Evolutionary conservation across 2,888 invertebrate genomes (phyloP).

Genomic region (Griposia aprilina): DNA sequence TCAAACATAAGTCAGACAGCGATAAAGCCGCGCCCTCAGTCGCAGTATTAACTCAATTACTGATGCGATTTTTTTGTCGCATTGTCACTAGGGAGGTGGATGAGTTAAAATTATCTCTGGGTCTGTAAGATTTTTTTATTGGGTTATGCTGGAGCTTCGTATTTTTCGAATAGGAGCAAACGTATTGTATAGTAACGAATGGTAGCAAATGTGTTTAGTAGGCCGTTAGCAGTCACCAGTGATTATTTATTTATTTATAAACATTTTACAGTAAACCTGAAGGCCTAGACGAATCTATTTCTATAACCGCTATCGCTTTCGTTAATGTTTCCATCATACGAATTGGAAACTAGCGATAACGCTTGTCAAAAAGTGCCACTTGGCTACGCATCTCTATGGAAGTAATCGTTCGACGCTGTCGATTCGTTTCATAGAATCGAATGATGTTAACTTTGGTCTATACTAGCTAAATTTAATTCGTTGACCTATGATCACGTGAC

Average conservation of each 20-base stretch:
- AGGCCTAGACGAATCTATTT: too few species aligned
- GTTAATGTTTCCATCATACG: too few species aligned
- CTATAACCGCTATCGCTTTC: too few species aligned
- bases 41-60: conserved; percentile 81
- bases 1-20: conserved; percentile 81
- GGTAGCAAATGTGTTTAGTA: background rate
- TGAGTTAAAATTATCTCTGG: conserved; percentile 51
- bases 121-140: conserved; percentile 23
- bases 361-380: too few species aligned
- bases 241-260: background rate
- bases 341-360: too few species aligned
- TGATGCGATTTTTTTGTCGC: conserved; percentile 68
- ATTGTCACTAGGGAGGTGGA: conserved; percentile 58
- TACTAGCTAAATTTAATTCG: too few species aligned
- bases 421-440: too few species aligned
- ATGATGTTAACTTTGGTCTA: too few species aligned
- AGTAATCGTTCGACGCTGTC: too few species aligned
- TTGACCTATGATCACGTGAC: too few species aligned
- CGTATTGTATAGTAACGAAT: background rate
- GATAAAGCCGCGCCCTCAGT: conserved; percentile 74
- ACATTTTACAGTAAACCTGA: background rate
- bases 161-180: background rate
- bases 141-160: background rate
- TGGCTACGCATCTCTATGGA: too few species aligned
- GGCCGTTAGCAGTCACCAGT: background rate